Conservation (phyloP, 1,140 invertebrate genomes). For the Tenebrio molitor region DNA sequence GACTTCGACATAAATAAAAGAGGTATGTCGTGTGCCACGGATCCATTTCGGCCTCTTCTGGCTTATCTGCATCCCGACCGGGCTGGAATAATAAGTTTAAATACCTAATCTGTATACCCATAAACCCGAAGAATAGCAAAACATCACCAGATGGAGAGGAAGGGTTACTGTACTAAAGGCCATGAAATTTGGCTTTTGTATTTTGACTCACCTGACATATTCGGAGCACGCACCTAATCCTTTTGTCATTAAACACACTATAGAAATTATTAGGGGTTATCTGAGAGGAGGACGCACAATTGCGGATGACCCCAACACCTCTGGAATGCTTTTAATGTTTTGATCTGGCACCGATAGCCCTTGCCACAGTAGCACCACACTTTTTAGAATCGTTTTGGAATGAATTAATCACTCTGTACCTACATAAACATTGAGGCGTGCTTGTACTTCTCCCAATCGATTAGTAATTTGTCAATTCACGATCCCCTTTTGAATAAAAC, state of each 20-base stretch:
- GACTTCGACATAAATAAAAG: constrained; percentile 30
- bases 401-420: constrained; percentile 17
- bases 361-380: not conserved
- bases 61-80: constrained; percentile 20
- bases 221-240: constrained; percentile 47
- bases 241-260: constrained; percentile 46
- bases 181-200: constrained; percentile 46
- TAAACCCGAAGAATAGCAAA: constrained; percentile 46
- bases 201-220: constrained; percentile 47
- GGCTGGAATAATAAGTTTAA: constrained; percentile 49
- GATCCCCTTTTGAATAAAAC: constrained; percentile 36
- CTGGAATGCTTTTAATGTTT: constrained; percentile 37
- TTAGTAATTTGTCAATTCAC: constrained; percentile 11
- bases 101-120: constrained; percentile 46
- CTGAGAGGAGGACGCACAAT: constrained; percentile 26
- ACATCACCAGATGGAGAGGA: constrained; percentile 46
- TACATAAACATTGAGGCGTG: not conserved
- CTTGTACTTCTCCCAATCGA: constrained; percentile 16
- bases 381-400: no score
- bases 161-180: constrained; percentile 43
- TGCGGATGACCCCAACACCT: constrained; percentile 35
- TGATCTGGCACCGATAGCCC: constrained; percentile 27
- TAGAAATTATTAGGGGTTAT: constrained; percentile 45
- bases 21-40: constrained; percentile 29
- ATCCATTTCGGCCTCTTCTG: constrained; percentile 23